phyloP scores from a whole-genome alignment of 2,888 invertebrate genomes.

The Drosophila helvetica region DNA sequence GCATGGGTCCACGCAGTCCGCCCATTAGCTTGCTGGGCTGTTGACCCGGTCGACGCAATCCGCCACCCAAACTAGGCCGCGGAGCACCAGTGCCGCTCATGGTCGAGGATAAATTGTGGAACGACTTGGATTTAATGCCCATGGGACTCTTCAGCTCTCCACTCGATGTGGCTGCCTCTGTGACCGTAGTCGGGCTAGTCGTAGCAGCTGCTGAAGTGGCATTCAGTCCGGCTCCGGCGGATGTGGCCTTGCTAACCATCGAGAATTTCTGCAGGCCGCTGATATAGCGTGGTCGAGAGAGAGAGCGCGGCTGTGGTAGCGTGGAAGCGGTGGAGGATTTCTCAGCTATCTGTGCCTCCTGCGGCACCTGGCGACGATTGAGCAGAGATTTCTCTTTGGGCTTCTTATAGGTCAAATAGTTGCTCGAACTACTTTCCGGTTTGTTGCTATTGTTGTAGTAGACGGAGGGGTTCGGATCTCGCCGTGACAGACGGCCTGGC shows the following conservation, averaged over 20 bases:
- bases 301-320: slow-evolving; percentile 72
- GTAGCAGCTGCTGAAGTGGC: slow-evolving; percentile 39
- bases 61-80: slow-evolving; percentile 58
- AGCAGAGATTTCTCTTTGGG: slow-evolving; percentile 75
- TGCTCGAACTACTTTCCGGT: slow-evolving; percentile 48
- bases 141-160: slow-evolving; percentile 82
- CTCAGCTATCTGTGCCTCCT: slow-evolving; percentile 14
- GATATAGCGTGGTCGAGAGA: slow-evolving; percentile 82
- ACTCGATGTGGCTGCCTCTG: slow-evolving; percentile 27
- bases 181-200: slow-evolving; percentile 13
- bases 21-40: slow-evolving; percentile 47
- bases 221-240: slow-evolving; percentile 77
- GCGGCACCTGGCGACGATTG: slow-evolving; percentile 39
- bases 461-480: slow-evolving; percentile 59
- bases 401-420: slow-evolving; percentile 81
- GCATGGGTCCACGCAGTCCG: slow-evolving; percentile 25
- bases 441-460: slow-evolving; percentile 66
- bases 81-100: slow-evolving; percentile 53
- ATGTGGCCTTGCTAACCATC: slow-evolving; percentile 80
- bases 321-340: slow-evolving; percentile 23
- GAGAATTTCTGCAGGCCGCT: slow-evolving; percentile 81
- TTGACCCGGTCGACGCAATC: slow-evolving; percentile 55
- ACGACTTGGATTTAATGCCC: slow-evolving; percentile 84
- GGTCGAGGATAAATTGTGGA: slow-evolving; percentile 82
- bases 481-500: slow-evolving; percentile 71